Percentiles rank a stretch among this genome's conserved stretches.
Evolutionary conservation across 2,888 invertebrate genomes (phyloP).

Genomic region (Icerya purchasi): DNA sequence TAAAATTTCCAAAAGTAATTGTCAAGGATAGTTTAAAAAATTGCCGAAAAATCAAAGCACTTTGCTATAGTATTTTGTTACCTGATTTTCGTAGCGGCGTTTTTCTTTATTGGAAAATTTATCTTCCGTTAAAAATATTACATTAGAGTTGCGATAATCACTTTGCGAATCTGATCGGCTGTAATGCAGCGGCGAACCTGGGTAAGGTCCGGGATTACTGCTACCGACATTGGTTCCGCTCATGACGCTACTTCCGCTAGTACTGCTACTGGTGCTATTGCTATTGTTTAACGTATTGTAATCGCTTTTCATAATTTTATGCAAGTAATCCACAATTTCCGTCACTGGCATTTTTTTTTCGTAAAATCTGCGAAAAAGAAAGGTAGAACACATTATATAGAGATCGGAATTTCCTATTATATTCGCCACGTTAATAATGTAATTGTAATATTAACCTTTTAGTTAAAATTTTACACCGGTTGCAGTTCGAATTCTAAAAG

Average conservation of each 20-base stretch:
- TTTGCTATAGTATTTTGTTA: conserved; percentile 21
- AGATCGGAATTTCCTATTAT: too few species aligned
- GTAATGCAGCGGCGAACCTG: background rate
- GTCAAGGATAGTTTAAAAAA: too few species aligned
- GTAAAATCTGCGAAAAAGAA: conserved; percentile 33
- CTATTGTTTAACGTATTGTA: background rate
- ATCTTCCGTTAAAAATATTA: conserved; percentile 42
- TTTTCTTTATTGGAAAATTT: conserved; percentile 40
- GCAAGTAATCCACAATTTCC: conserved; percentile 45
- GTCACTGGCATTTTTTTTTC: conserved; percentile 37
- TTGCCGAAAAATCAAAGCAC: too few species aligned
- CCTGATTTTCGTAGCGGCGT: conserved; percentile 48
- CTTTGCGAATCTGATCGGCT: conserved; percentile 8
- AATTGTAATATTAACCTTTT: too few species aligned
- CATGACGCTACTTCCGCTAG: background rate
- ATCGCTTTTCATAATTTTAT: background rate
- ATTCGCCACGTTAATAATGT: too few species aligned
- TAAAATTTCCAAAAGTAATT: too few species aligned
- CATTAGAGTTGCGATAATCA: conserved; percentile 25
- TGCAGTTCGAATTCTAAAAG: too few species aligned
- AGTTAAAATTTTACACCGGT: too few species aligned
- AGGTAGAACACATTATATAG: too few species aligned
- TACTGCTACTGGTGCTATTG: background rate
- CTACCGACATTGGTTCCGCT: background rate
- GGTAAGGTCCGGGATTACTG: background rate